Evolutionary conservation across 2,888 invertebrate genomes (phyloP), one percentile per base, ranked within the genome.

Genomic region (Dorcus parallelipipedus): DNA sequence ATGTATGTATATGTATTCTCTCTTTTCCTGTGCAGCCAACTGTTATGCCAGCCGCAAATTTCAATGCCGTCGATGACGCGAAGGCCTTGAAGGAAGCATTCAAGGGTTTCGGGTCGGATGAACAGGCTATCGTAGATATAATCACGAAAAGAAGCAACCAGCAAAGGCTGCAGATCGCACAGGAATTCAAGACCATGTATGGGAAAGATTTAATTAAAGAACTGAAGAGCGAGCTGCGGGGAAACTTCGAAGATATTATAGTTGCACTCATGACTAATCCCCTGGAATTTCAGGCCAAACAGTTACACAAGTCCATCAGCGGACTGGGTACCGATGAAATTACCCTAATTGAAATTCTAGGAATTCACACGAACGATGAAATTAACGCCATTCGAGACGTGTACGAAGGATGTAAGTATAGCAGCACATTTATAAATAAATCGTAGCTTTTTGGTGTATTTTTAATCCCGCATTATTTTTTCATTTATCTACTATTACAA

Each of bases 201-300:
- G 90, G 90, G 66, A 86, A 87, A 83, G 91, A 91, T 72, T 80
- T 95, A 26, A 84, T 92, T 49, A 87, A 89, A 41, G 91, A 95
- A 70, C 78, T 95, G 66, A 93, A 93, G 78, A 91, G 93, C 67
- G 96, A 97, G 77, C 84, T 94, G 38, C 88, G 88, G 67, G 95
- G 95, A 4, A 89, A 91, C 71, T 94, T 96, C 73, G 92, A 95
- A 73, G 89, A 91, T 61, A 84, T 91, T 0, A 77, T 95, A 0
- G 77, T 95, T 5, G 93, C 92, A 0, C 78, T 96, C 53, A 89
- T 95, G 87, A 91, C 89, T 26, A 91, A 91, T 1, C 81, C 90
- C 38, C 87, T 88, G 0, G 90, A 93, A 73, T 93, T 84, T 77
- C 91, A 95, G 75, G 92, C 93, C 1, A 87, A 86, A 69, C 87